A percentile compares a stretch with the other conserved stretches of the same genome.
phyloP scores from a whole-genome alignment of 2,888 invertebrate genomes.

The Macrophya annulata region DNA sequence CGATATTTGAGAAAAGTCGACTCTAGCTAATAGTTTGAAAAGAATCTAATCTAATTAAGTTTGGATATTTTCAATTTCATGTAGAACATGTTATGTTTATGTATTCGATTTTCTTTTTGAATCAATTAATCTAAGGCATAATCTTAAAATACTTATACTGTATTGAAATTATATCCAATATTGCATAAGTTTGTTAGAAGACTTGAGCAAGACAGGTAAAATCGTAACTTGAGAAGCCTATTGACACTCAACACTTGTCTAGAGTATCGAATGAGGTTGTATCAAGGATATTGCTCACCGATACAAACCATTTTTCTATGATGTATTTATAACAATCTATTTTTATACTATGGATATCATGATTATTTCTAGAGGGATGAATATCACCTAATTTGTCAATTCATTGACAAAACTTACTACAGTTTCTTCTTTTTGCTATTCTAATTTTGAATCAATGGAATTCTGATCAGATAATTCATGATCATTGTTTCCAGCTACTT shows the following conservation, averaged over 20 bases:
- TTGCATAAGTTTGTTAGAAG: conserved; percentile 36
- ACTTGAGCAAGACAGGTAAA: conserved; percentile 59
- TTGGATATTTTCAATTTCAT: neutral
- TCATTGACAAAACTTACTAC: neutral
- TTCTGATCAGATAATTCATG: neutral
- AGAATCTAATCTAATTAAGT: neutral
- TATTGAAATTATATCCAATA: conserved; percentile 32
- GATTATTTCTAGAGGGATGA: conserved; percentile 44
- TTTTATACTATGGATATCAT: conserved; percentile 26
- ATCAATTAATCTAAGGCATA: conserved; percentile 9
- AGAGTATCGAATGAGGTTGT: conserved; percentile 61
- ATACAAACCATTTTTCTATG: neutral
- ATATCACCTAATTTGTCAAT: conserved; percentile 19
- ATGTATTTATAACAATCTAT: conserved; percentile 46
- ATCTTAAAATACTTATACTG: conserved; percentile 22
- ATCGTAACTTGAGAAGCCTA: conserved; percentile 64
- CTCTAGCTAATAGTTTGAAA: neutral
- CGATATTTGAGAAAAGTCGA: neutral
- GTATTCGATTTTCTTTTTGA: neutral
- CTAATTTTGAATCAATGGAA: neutral
- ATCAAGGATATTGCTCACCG: conserved; percentile 57
- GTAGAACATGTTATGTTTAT: neutral
- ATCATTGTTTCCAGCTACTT: conserved; percentile 28
- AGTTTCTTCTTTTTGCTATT: conserved; percentile 34
- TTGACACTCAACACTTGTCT: conserved; percentile 59